phyloP scores from a whole-genome alignment of 2,888 invertebrate species.

The Leptura quadrifasciata region DNA sequence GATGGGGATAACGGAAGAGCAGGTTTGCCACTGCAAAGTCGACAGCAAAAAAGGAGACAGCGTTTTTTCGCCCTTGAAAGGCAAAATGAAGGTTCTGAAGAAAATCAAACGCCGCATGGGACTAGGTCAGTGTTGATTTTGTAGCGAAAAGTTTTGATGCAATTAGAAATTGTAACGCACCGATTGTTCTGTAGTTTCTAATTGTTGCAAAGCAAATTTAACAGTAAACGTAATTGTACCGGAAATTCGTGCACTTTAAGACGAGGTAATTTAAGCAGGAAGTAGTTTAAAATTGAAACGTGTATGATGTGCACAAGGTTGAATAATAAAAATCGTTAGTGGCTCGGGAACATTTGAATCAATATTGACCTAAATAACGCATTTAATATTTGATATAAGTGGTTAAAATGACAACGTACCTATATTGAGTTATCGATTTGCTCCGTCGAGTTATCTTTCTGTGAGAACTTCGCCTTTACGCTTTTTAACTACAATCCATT shows the following conservation, averaged over 20 bases:
- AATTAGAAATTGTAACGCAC: slow-evolving; percentile 2
- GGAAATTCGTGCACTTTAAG: not conserved
- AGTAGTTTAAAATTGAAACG: not conserved
- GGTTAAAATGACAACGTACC: not conserved
- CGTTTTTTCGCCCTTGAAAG: slow-evolving; percentile 75
- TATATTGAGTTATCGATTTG: not conserved
- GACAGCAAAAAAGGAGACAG: slow-evolving; percentile 67
- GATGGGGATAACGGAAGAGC: slow-evolving; percentile 72
- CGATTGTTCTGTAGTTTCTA: slow-evolving; percentile 4
- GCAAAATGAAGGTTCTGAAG: slow-evolving; percentile 92
- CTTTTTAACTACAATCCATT: not conserved
- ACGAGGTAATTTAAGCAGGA: not conserved
- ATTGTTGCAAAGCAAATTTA: not conserved
- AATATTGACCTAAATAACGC: slow-evolving; percentile 23
- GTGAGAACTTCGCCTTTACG: no score
- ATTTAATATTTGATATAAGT: not conserved
- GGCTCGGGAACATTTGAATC: slow-evolving; percentile 4
- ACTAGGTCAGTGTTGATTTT: slow-evolving; percentile 83
- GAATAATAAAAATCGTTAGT: slow-evolving; percentile 30
- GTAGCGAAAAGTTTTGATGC: not conserved
- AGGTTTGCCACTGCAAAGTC: slow-evolving; percentile 67
- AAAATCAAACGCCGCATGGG: slow-evolving; percentile 93
- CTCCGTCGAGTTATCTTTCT: not conserved
- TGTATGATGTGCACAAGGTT: not conserved
- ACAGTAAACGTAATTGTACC: not conserved